Evolutionary conservation across 2,888 invertebrate species (phyloP).

Genomic region (Dolomedes plantarius): DNA sequence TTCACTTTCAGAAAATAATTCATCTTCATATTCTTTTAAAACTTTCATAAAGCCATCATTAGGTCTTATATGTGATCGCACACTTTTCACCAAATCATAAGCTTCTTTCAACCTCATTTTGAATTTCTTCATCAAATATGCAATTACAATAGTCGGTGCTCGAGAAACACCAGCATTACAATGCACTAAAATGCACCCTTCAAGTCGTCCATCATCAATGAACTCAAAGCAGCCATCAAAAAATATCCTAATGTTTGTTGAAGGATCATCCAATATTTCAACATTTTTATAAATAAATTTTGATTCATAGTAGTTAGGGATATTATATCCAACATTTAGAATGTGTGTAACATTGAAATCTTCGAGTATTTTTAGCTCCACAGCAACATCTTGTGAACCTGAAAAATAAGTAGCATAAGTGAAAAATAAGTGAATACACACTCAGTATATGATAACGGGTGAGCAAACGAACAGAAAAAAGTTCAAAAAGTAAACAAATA

Average conservation of each 20-base stretch:
- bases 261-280: slow-evolving; percentile 75
- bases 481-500: too few relatives aligned
- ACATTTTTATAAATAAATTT: slow-evolving; percentile 75
- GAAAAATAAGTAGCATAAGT: too few relatives aligned
- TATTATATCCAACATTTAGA: slow-evolving; percentile 75
- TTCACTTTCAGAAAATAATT: slow-evolving; percentile 29
- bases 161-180: slow-evolving; percentile 78
- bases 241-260: slow-evolving; percentile 74
- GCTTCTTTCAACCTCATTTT: slow-evolving; percentile 75
- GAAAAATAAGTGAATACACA: too few relatives aligned
- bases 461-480: too few relatives aligned
- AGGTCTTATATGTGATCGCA: slow-evolving; percentile 76
- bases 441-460: too few relatives aligned
- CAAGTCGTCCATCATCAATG: slow-evolving; percentile 75
- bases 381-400: slow-evolving; percentile 78
- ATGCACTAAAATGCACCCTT: slow-evolving; percentile 77
- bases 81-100: slow-evolving; percentile 75
- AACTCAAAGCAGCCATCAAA: slow-evolving; percentile 76
- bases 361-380: slow-evolving; percentile 75
- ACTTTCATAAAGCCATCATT: slow-evolving; percentile 77
- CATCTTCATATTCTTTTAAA: slow-evolving; percentile 74
- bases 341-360: slow-evolving; percentile 76
- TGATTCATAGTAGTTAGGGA: slow-evolving; percentile 75
- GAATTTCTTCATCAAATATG: slow-evolving; percentile 76
- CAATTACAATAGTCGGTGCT: slow-evolving; percentile 76